Evolutionary conservation across 2,888 invertebrate genomes (phyloP).

Genomic region (Drosophila borborema): DNA sequence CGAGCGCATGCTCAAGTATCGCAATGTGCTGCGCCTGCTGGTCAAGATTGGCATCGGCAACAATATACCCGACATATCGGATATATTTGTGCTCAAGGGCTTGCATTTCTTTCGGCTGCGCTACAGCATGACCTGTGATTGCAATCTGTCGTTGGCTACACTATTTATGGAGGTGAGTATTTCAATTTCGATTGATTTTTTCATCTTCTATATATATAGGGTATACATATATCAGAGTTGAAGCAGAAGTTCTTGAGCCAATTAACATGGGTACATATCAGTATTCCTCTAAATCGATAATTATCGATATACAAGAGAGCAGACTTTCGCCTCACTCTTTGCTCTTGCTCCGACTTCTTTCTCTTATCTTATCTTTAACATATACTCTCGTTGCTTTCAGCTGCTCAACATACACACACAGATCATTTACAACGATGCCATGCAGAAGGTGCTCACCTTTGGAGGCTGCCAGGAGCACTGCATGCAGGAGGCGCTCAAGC

Average conservation of each 20-base stretch:
- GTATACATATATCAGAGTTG: too few relatives aligned
- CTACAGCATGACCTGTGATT: slow-evolving; percentile 59
- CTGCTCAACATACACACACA: slow-evolving; percentile 55
- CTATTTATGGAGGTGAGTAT: slow-evolving; percentile 57
- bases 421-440: slow-evolving; percentile 56
- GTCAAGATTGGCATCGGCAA: slow-evolving; percentile 56
- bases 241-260: too few relatives aligned
- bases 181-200: neutral
- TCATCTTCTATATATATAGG: too few relatives aligned
- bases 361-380: neutral
- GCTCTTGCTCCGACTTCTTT: too few relatives aligned
- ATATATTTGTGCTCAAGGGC: slow-evolving; percentile 61
- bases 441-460: slow-evolving; percentile 41
- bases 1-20: slow-evolving; percentile 62
- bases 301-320: neutral
- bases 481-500: slow-evolving; percentile 45
- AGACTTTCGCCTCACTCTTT: neutral
- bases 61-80: slow-evolving; percentile 55
- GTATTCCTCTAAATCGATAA: neutral
- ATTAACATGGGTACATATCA: too few relatives aligned
- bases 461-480: slow-evolving; percentile 33
- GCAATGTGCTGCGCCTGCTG: slow-evolving; percentile 59
- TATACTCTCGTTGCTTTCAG: slow-evolving; percentile 13
- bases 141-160: slow-evolving; percentile 54
- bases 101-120: slow-evolving; percentile 61